These are phyloP conservation scores for Cisticola juncidis DNA, from an alignment of 2,113 vertebrate genomes.

Conservation along the genomic window DNA sequence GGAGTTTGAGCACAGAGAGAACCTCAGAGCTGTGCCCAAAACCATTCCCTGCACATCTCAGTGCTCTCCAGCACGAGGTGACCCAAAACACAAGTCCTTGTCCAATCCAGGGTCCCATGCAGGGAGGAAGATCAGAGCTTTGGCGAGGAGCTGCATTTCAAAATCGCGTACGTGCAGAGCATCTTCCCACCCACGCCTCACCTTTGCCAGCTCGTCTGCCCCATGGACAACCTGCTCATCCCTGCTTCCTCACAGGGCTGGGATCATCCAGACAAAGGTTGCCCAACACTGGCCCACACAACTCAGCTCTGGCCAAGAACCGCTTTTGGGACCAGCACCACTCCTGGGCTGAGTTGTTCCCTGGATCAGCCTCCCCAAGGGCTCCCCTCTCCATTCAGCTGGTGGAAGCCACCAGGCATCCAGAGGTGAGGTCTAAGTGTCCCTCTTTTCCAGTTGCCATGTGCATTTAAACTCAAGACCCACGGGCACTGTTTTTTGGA, in stretches of 20 bases:
- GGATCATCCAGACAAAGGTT: background rate
- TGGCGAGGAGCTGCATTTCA: background rate
- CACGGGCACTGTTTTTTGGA: background rate
- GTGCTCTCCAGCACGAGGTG: rapidly evolving
- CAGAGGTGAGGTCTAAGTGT: background rate
- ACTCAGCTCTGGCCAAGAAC: background rate
- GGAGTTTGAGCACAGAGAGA: rapidly evolving
- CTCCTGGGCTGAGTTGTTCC: background rate
- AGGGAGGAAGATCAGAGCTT: background rate
- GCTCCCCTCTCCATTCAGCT: background rate
- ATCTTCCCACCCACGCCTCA: background rate
- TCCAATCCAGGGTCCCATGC: background rate
- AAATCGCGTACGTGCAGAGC: background rate
- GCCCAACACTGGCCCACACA: background rate
- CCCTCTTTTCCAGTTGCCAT: background rate
- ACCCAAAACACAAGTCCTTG: background rate
- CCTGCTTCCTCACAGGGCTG: background rate
- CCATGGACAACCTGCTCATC: background rate
- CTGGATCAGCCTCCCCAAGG: background rate
- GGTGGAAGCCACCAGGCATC: background rate
- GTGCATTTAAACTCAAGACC: background rate
- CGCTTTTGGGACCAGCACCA: background rate
- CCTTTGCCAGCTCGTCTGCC: background rate
- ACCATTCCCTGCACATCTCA: background rate
- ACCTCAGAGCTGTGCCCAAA: background rate